phyloP scores from a whole-genome alignment of 2,113 vertebrate genomes.

The Okapia johnstoni region DNA sequence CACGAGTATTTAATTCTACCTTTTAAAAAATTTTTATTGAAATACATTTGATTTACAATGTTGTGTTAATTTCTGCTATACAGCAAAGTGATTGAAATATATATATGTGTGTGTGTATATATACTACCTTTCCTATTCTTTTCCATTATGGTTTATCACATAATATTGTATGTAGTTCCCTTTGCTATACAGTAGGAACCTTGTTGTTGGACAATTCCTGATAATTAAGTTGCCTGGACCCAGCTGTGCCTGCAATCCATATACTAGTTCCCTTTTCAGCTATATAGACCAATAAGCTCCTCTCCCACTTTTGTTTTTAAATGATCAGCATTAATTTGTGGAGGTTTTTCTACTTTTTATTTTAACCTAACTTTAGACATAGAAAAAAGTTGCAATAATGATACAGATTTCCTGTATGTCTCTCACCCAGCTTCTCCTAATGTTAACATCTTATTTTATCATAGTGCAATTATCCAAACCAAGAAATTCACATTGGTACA shows the following conservation, averaged over 20 bases:
- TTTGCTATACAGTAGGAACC: background rate
- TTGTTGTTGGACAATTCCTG: background rate
- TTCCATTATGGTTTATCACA: background rate
- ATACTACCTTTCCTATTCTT: background rate
- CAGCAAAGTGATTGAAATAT: background rate
- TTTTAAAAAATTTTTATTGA: background rate
- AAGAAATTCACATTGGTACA: background rate
- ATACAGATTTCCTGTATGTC: background rate
- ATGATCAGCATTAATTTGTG: background rate
- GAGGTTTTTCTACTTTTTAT: background rate
- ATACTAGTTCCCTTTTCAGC: background rate
- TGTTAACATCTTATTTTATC: background rate
- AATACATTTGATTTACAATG: background rate
- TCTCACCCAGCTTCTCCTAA: background rate
- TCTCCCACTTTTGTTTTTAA: background rate
- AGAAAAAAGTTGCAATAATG: background rate
- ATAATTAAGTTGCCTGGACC: background rate
- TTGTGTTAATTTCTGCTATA: background rate
- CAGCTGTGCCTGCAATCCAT: background rate
- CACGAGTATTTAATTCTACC: background rate
- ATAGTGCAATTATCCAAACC: background rate
- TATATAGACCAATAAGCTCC: background rate
- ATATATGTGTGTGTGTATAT: background rate
- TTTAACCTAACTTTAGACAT: background rate
- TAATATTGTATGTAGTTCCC: background rate